These are phyloP conservation scores for Chrysemys picta DNA, from an alignment of 2,113 vertebrate species.

Conservation along the genomic window DNA sequence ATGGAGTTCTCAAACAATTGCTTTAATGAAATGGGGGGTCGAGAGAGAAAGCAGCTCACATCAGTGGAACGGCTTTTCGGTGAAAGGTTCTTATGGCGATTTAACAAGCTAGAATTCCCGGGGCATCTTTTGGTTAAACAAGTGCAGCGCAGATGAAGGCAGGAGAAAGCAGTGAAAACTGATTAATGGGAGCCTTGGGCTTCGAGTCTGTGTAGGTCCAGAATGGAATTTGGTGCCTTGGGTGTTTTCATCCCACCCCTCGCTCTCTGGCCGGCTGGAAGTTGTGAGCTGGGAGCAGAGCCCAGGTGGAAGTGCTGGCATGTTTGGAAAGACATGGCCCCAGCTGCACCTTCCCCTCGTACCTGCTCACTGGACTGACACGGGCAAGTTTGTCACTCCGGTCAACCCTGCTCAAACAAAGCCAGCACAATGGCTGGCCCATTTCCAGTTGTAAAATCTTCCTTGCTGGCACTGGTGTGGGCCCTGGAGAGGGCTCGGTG, in stretches of 20 bases:
- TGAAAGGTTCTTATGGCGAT: background rate
- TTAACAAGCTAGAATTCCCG: background rate
- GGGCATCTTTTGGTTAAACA: background rate
- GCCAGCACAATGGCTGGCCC: background rate
- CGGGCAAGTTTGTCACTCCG: background rate
- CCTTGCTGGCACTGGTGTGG: background rate
- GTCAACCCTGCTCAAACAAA: background rate
- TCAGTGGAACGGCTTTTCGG: background rate
- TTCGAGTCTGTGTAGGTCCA: background rate
- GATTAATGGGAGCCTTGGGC: background rate
- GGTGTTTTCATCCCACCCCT: background rate
- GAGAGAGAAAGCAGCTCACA: background rate
- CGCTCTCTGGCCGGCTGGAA: background rate
- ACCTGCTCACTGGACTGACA: background rate
- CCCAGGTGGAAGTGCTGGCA: background rate
- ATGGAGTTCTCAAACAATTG: background rate
- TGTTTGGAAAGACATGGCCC: background rate
- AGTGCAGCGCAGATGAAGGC: background rate
- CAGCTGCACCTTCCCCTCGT: rapidly evolving
- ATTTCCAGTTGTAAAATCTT: background rate
- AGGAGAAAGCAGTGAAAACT: background rate
- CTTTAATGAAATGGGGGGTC: background rate
- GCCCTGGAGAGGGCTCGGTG: background rate
- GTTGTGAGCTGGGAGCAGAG: background rate
- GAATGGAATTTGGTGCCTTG: background rate